These are phyloP conservation scores for Vespertilio murinus DNA, from an alignment of 2,797 vertebrate genomes.

Conservation along the genomic window DNA sequence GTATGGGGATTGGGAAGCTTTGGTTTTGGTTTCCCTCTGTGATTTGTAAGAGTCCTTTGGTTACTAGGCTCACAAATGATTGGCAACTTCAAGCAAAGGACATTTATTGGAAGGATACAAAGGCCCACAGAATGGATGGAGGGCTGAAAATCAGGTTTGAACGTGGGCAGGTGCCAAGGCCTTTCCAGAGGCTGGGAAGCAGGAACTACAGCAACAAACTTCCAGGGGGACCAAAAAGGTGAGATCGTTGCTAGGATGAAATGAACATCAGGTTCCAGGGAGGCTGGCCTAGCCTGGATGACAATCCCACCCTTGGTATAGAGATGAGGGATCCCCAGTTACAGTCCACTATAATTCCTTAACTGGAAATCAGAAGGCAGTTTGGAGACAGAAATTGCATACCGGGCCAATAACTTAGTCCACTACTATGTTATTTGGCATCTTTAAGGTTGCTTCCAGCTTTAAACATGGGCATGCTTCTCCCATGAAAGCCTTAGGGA, in stretches of 20 bases:
- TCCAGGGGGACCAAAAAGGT: neutral
- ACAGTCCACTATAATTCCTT: neutral
- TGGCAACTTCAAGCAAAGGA: neutral
- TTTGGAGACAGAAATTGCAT: neutral
- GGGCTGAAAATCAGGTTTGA: neutral
- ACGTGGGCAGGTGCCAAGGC: neutral
- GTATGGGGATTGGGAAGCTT: neutral
- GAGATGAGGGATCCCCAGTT: neutral
- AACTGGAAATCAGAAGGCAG: conserved; percentile 9
- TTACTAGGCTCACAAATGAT: neutral
- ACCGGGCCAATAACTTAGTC: neutral
- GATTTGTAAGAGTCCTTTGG: neutral
- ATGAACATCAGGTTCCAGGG: neutral
- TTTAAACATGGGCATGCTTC: neutral
- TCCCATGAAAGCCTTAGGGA: neutral
- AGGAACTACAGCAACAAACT: neutral
- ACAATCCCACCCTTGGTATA: neutral
- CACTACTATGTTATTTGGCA: neutral
- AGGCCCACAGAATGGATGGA: neutral
- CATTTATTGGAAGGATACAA: neutral
- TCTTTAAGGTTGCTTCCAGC: conserved; percentile 13
- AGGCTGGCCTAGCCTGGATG: neutral
- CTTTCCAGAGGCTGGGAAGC: neutral
- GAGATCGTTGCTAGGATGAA: neutral
- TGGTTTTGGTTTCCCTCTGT: neutral